phyloP scores from a whole-genome alignment of 2,888 invertebrate genomes.

The Dynastes tityus region DNA sequence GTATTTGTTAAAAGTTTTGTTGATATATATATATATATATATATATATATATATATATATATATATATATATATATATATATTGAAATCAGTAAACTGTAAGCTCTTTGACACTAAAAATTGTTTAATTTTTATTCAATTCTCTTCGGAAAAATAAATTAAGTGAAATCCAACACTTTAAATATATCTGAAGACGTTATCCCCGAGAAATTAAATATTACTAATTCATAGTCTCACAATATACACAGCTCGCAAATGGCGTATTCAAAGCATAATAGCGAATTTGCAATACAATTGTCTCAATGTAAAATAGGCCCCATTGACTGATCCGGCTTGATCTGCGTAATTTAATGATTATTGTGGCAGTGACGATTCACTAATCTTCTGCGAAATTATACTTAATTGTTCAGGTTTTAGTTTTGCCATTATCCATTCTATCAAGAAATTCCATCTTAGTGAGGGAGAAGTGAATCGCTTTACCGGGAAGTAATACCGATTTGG shows the following conservation, averaged over 20 bases:
- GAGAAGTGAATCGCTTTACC: neutral
- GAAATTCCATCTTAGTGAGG: neutral
- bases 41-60: too few relatives aligned
- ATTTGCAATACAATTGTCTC: slow-evolving; percentile 21
- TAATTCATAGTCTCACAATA: neutral
- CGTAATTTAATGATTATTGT: slow-evolving; percentile 12
- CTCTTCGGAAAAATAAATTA: too few relatives aligned
- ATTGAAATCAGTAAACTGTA: too few relatives aligned
- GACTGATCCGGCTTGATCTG: slow-evolving; percentile 1
- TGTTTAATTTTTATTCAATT: too few relatives aligned
- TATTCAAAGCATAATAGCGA: neutral
- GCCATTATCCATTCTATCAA: slow-evolving; percentile 3
- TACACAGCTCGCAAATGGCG: slow-evolving; percentile 9
- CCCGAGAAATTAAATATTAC: too few relatives aligned
- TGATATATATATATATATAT: too few relatives aligned
- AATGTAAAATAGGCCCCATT: slow-evolving; percentile 20
- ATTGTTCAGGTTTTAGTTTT: slow-evolving; percentile 19
- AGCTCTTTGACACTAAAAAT: too few relatives aligned
- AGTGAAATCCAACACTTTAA: too few relatives aligned
- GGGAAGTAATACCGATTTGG: slow-evolving; percentile 4
- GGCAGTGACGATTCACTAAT: slow-evolving; percentile 14
- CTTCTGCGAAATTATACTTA: slow-evolving; percentile 12
- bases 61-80: too few relatives aligned
- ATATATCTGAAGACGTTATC: too few relatives aligned
- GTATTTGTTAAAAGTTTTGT: too few relatives aligned